A percentile compares a stretch with the other conserved stretches of the same genome.
Evolutionary conservation across 2,113 vertebrate genomes (phyloP).

Genomic region (Dicrurus megarhynchus): DNA sequence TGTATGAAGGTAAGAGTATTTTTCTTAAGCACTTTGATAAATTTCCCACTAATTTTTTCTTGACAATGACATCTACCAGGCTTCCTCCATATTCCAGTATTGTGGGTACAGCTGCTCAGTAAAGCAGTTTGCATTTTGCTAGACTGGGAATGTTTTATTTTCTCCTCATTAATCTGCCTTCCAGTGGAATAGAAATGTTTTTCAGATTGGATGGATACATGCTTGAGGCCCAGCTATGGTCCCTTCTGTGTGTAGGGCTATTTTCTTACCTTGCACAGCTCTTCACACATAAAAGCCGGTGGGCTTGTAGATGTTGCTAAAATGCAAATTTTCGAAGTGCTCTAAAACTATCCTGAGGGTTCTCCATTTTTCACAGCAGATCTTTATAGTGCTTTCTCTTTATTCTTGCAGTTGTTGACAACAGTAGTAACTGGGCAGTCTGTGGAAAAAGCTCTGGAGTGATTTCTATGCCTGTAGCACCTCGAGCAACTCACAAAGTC

Average conservation of each 20-base stretch:
- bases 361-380: not conserved
- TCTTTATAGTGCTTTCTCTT: not conserved
- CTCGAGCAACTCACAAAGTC: constrained; percentile 86
- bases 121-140: not conserved
- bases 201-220: not conserved
- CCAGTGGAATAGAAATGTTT: not conserved
- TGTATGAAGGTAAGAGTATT: constrained; percentile 88
- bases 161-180: not conserved
- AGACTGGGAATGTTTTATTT: not conserved
- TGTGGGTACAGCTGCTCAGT: not conserved
- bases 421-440: constrained; percentile 98
- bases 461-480: constrained; percentile 87
- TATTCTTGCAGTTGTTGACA: constrained; percentile 87
- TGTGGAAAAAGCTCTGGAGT: constrained; percentile 96
- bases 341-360: not conserved
- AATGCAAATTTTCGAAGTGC: not conserved
- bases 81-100: not conserved
- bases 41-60: not conserved
- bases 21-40: not conserved
- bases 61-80: not conserved
- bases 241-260: not conserved
- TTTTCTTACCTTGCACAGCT: not conserved
- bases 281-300: not conserved
- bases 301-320: not conserved
- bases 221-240: not conserved